Base-by-base conservation (phyloP, 2,113 vertebrate genomes). In the Dendropsophus ebraccatus region DNA sequence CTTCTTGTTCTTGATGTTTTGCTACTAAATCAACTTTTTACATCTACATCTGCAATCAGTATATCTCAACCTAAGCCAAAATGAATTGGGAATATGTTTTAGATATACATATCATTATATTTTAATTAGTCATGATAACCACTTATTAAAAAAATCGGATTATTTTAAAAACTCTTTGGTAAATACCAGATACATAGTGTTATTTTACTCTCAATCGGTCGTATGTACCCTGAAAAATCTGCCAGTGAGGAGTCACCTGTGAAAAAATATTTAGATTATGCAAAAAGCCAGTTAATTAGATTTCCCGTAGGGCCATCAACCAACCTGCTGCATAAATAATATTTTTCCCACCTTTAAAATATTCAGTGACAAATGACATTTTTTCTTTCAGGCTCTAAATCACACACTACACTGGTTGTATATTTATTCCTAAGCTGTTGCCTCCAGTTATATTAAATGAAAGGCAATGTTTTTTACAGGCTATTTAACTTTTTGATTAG, bases 401-500 rank as follows among this genome's bases (percentile, higher is more conserved):
- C 41, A 82, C 30, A 72, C 30, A 83, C 65, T 37, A 72, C 21
- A 69, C 45, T 72, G 81, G 49, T 65, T 52, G 50, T 65, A 82
- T 52, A 70, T 82, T 52, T 52, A 35, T 54, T 70, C 28, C 45
- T 58, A 47, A 83, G 23, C 28, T 58, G 32, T 83, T 58, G 49
- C 69, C 69, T 73, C 35, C 17, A 83, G 67, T 83, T 83, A 25
- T 74, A 58, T 73, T 35, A 58, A 83, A 73, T 83, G 72, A 83
- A 83, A 73, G 81, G 32, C 67, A 73, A 58, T 83, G 81, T 41
- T 37, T 83, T 83, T 73, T 83, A 52, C 49, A 73, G 81, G 49
- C 81, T 83, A 58, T 73, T 83, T 83, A 41, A 73, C 69, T 73
- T 83, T 83, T 83, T 58, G 67, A 73, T 74, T 58, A 72, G 81